phyloP scores from a whole-genome alignment of 2,797 vertebrate species.

The Phrynocephalus vlangalii region DNA sequence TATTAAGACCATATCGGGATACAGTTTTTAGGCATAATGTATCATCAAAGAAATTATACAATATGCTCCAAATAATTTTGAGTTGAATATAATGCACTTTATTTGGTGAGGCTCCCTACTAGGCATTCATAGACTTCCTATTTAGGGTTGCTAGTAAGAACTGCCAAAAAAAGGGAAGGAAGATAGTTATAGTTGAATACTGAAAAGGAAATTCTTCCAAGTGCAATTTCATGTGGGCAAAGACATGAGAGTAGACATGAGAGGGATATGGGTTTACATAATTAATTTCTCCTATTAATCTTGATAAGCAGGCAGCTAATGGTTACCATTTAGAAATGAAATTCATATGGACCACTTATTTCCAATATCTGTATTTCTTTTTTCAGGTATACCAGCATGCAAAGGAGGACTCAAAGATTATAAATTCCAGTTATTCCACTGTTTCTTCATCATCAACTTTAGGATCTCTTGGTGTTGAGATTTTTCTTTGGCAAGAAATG shows the following conservation, averaged over 20 bases:
- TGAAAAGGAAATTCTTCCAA: neutral
- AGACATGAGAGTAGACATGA: neutral
- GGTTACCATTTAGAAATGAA: neutral
- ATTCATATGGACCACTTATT: neutral
- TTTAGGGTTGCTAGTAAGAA: neutral
- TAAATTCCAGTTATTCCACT: neutral
- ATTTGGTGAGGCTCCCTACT: neutral
- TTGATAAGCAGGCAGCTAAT: neutral
- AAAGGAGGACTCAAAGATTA: neutral
- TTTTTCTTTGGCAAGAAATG: neutral
- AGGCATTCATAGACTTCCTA: neutral
- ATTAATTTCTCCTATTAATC: neutral
- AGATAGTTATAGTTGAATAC: neutral
- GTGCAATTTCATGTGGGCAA: neutral
- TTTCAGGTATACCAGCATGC: neutral
- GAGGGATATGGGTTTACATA: conserved; percentile 1
- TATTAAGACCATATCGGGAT: neutral
- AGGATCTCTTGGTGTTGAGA: neutral
- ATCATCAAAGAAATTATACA: neutral
- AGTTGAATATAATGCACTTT: too few relatives aligned
- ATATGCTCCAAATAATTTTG: too few relatives aligned
- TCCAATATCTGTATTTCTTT: neutral
- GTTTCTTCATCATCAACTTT: conserved; percentile 23
- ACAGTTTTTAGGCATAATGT: neutral
- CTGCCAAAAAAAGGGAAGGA: neutral